These are phyloP conservation scores for Maniola hyperantus DNA, from an alignment of 2,888 invertebrate genomes.

Conservation along the genomic window DNA sequence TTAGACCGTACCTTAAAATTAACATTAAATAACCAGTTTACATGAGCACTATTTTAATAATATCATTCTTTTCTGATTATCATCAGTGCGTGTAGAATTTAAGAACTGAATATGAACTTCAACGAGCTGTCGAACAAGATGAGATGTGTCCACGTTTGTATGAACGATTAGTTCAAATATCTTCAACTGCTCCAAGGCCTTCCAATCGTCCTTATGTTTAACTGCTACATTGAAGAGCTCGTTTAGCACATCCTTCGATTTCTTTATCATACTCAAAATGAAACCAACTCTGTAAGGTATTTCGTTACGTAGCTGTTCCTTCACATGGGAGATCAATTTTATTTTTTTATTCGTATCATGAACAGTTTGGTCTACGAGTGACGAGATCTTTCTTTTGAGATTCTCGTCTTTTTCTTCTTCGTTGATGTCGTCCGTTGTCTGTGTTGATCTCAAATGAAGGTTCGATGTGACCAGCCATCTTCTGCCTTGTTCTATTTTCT, in stretches of 20 bases:
- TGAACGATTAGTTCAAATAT: slow-evolving; percentile 70
- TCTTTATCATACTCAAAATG: slow-evolving; percentile 65
- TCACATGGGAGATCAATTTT: slow-evolving; percentile 50
- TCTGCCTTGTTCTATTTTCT: slow-evolving; percentile 32
- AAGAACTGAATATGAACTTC: slow-evolving; percentile 59
- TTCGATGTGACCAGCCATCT: slow-evolving; percentile 38
- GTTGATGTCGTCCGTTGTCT: slow-evolving; percentile 20
- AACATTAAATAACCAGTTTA: too few relatives aligned
- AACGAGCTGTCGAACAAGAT: slow-evolving; percentile 63
- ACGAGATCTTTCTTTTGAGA: slow-evolving; percentile 61
- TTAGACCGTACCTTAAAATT: too few relatives aligned
- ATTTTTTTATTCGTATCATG: slow-evolving; percentile 60
- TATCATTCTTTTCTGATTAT: slow-evolving; percentile 49
- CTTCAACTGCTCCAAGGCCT: slow-evolving; percentile 67
- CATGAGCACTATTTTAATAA: slow-evolving; percentile 43
- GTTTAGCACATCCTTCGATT: slow-evolving; percentile 60
- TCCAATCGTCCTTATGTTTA: slow-evolving; percentile 67
- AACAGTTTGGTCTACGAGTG: slow-evolving; percentile 62
- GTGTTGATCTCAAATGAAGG: slow-evolving; percentile 16
- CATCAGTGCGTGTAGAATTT: slow-evolving; percentile 46
- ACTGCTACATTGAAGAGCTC: slow-evolving; percentile 70
- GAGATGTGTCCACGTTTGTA: slow-evolving; percentile 68
- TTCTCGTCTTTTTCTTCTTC: slow-evolving; percentile 55
- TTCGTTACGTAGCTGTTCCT: slow-evolving; percentile 47
- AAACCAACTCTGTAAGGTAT: slow-evolving; percentile 63